Evolutionary conservation across 35 echinoderm and acorn worm species (phyloP), one percentile per base, ranked within the genome.

Genomic region (Diadema setosum): DNA sequence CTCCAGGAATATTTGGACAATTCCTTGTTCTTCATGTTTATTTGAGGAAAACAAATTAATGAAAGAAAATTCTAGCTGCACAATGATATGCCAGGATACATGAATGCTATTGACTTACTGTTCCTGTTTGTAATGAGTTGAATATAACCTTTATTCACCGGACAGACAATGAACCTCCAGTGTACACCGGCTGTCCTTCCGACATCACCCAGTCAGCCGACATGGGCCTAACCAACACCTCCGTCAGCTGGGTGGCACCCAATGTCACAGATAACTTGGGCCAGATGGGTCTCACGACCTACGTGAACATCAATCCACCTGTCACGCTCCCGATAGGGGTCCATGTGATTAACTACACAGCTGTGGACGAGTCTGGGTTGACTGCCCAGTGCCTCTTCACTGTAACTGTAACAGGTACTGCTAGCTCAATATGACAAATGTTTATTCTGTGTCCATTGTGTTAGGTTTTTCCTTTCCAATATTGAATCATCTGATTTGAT

Each of bases 271-370:
- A 86, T 46, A 86, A 86, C 24, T 18, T 86, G 11, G 33, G 49
- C 30, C 17, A 32, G 26, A 12, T 31, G 16, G 41, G 11, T 35
- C 34, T 86, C 5, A 8, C 37, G 1, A n/a, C 44, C 29, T 78
- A 7, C 20, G 18, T 65, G 30, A 87, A 46, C 44, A 29, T 64
- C 33, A 2, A 29, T n/a, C 46, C 76, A 8, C 87, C 49, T 18
- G 14, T 36, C 14, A 31, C 34, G 5, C 44, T 89, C 0, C 9
- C 3, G 25, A 25, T 89, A 7, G 87, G 87, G 14, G 44, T 17
- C 2, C 33, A 45, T 7, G 32, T 83, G 5, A 56, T 89, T n/a
- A 89, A 81, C 39, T 89, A 89, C 40, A 89, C 70, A n/a, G 87
- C 87, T 1, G 57, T 61, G 8, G 75, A 89, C 60, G 35, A 39